Percentiles rank a stretch among this genome's conserved stretches.
Conservation (phyloP, 30 jellyfish, hydroid and myxozoan genomes). For the Phacellophora camtschatica region DNA sequence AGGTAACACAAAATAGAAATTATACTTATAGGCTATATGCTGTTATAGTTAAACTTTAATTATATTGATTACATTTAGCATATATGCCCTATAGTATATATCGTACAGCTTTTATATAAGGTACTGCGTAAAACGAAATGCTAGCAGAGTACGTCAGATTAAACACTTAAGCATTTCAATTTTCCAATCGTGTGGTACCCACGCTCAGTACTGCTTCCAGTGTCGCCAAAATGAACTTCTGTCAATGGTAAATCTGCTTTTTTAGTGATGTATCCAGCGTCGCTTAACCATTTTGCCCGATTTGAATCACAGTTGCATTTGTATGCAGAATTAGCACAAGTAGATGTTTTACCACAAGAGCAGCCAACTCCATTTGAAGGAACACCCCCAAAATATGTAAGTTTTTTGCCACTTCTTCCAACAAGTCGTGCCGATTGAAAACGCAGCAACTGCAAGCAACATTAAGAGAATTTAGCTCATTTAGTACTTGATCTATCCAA, state of each 20-base stretch:
- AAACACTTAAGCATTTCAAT: constrained; percentile 14
- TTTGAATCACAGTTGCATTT: constrained; percentile 37
- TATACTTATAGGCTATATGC: no score
- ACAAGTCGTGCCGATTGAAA: no score
- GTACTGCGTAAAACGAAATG: no score
- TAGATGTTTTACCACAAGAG: constrained; percentile 7
- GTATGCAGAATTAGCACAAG: neutral
- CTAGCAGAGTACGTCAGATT: no score
- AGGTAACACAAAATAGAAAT: no score
- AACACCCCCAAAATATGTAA: constrained; percentile 40
- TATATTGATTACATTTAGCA: no score
- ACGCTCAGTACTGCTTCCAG: neutral
- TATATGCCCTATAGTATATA: no score
- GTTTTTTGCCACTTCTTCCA: constrained; percentile 5
- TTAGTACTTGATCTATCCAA: no score
- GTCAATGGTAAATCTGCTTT: constrained; percentile 12
- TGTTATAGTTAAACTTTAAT: no score
- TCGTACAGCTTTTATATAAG: no score
- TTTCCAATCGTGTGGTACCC: neutral
- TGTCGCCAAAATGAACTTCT: neutral
- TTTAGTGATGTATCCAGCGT: constrained; percentile 22
- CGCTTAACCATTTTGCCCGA: neutral
- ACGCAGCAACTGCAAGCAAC: no score
- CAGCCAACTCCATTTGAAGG: constrained; percentile 49
- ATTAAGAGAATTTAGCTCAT: no score